Conservation (phyloP, 2,888 invertebrate genomes). For the Sarcophaga subvicina region DNA sequence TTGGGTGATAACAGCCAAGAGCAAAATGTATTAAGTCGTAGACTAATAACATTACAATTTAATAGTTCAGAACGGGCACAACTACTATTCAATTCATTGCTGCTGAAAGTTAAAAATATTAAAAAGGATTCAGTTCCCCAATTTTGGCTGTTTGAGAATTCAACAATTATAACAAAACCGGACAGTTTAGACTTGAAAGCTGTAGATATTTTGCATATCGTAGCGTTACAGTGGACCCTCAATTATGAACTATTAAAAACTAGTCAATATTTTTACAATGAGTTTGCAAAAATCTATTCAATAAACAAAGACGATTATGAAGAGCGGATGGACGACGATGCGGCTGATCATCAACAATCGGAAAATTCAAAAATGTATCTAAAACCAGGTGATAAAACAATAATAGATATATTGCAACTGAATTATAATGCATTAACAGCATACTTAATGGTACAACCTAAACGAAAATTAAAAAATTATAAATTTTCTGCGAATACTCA, state of each 20-base stretch:
- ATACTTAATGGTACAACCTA: constrained; percentile 75
- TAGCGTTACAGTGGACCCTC: constrained; percentile 80
- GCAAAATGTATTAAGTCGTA: constrained; percentile 75
- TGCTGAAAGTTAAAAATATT: constrained; percentile 64
- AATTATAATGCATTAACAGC: constrained; percentile 78
- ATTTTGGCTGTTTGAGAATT: constrained; percentile 64
- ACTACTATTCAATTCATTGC: constrained; percentile 75
- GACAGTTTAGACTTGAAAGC: constrained; percentile 71
- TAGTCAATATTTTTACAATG: constrained; percentile 78
- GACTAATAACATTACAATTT: constrained; percentile 78
- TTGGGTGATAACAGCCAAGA: constrained; percentile 78
- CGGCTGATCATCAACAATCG: constrained; percentile 33
- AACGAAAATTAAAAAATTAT: constrained; percentile 33
- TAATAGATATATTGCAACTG: constrained; percentile 76
- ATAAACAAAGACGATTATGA: constrained; percentile 74
- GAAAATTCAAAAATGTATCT: constrained; percentile 63
- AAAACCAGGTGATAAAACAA: constrained; percentile 77
- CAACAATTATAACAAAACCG: not conserved
- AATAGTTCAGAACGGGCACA: constrained; percentile 76
- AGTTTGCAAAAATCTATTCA: constrained; percentile 77
- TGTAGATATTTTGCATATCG: constrained; percentile 77
- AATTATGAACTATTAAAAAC: constrained; percentile 79
- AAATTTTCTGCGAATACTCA: constrained; percentile 46
- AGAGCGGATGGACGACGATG: constrained; percentile 63
- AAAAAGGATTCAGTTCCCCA: constrained; percentile 21